A percentile compares a stretch with the other conserved stretches of the same genome.
phyloP scores from a whole-genome alignment of 2,888 invertebrate species.

The Conops quadrifasciatus region DNA sequence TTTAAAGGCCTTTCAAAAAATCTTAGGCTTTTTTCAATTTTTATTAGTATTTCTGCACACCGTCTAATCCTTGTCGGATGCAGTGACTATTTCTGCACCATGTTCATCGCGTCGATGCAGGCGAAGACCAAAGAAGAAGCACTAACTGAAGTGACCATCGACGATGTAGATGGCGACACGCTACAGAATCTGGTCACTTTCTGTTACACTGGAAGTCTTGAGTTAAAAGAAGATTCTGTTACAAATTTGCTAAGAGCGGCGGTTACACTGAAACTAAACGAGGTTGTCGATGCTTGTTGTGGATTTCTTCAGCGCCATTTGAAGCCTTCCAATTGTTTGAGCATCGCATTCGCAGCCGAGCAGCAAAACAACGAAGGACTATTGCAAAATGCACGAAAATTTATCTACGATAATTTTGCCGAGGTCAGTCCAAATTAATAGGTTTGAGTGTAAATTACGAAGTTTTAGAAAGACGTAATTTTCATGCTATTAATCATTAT shows the following conservation, averaged over 20 bases:
- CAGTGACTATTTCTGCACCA: background rate
- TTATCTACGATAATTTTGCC: background rate
- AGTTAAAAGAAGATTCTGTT: background rate
- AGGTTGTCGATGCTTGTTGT: background rate
- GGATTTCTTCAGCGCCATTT: background rate
- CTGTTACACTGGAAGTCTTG: background rate
- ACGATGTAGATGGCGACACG: background rate
- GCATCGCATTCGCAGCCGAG: background rate
- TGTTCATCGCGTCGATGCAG: background rate
- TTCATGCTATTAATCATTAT: background rate
- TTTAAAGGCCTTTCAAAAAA: background rate
- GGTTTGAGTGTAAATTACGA: background rate
- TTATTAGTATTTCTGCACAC: background rate
- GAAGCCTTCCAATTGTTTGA: too few species aligned
- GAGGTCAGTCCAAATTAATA: background rate
- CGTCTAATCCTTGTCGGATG: background rate
- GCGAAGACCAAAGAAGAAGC: too few species aligned
- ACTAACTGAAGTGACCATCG: background rate
- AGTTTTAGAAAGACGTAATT: background rate
- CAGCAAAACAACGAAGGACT: background rate
- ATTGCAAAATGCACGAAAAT: background rate
- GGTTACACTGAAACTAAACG: background rate
- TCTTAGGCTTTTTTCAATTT: background rate
- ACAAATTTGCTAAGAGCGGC: background rate
- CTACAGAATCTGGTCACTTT: background rate